Evolutionary conservation across 2,797 vertebrate genomes (phyloP).

Genomic region (Notolabrus celidotus): DNA sequence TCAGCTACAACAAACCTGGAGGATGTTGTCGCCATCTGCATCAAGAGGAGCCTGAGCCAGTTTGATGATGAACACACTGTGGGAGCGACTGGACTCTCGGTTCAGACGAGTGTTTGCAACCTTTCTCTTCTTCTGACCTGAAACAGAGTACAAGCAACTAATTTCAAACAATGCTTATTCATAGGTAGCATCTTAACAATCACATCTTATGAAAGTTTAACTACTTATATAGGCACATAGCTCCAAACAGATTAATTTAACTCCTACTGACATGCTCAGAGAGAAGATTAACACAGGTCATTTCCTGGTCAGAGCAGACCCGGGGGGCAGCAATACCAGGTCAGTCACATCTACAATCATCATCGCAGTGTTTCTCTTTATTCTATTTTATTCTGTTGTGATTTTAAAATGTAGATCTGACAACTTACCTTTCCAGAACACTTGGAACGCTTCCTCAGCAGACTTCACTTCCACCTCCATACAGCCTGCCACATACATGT

Average conservation of each 20-base stretch:
- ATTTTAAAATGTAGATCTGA: background rate
- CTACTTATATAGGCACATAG: background rate
- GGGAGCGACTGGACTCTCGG: slow-evolving; percentile 95
- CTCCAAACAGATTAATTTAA: background rate
- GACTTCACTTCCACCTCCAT: slow-evolving; percentile 98
- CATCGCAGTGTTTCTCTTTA: slow-evolving; percentile 60
- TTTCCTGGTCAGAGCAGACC: slow-evolving; percentile 80
- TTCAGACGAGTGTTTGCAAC: slow-evolving; percentile 96
- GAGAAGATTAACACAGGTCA: slow-evolving; percentile 86
- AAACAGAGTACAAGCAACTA: background rate
- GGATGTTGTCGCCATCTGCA: slow-evolving; percentile 93
- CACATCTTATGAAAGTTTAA: background rate
- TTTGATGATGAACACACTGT: slow-evolving; percentile 96
- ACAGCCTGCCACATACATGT: slow-evolving; percentile 97
- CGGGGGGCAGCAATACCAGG: slow-evolving; percentile 80
- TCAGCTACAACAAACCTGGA: slow-evolving; percentile 86
- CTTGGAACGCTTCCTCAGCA: slow-evolving; percentile 96
- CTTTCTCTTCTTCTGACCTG: slow-evolving; percentile 96
- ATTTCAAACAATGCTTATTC: background rate
- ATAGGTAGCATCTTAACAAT: background rate
- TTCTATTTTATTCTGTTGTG: no score
- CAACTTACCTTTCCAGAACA: slow-evolving; percentile 95
- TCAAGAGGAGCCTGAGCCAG: slow-evolving; percentile 95
- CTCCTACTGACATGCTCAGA: slow-evolving; percentile 77
- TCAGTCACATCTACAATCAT: slow-evolving; percentile 83